A percentile compares a stretch with the other conserved stretches of the same genome.
These are phyloP conservation scores for Diplazon laetatorius DNA, from an alignment of 2,888 invertebrate genomes.

Conservation along the genomic window DNA sequence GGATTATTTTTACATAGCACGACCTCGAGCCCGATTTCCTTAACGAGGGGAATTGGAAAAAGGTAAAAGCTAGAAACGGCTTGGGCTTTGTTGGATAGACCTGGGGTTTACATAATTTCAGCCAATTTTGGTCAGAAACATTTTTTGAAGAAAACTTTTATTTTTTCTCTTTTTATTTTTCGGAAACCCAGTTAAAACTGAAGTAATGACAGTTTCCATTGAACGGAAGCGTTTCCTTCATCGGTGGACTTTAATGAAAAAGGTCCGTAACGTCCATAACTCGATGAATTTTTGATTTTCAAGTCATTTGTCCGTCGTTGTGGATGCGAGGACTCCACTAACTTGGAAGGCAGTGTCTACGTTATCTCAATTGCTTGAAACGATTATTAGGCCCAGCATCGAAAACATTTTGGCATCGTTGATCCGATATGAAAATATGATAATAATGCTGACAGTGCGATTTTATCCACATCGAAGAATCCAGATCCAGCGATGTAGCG, in stretches of 20 bases:
- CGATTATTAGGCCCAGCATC: background rate
- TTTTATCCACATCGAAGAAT: background rate
- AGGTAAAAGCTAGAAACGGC: conserved; percentile 38
- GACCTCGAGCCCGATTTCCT: conserved; percentile 59
- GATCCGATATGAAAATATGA: conserved; percentile 7
- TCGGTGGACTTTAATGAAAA: too few species aligned
- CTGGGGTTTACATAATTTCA: background rate
- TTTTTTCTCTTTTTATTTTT: too few species aligned
- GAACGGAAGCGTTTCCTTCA: too few species aligned
- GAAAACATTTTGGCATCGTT: conserved; percentile 11
- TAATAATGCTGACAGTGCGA: background rate
- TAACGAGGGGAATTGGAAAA: conserved; percentile 45
- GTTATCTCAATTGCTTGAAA: conserved; percentile 49
- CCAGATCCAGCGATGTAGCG: background rate
- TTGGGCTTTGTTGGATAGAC: conserved; percentile 1
- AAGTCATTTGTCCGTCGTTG: conserved; percentile 1
- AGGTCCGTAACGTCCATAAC: too few species aligned
- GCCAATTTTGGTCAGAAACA: background rate
- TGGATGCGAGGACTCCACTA: background rate
- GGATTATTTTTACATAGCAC: conserved; percentile 53
- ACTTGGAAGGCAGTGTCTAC: conserved; percentile 35
- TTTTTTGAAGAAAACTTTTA: background rate
- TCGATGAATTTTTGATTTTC: too few species aligned
- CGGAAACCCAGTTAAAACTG: too few species aligned
- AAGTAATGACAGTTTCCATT: too few species aligned